Percentiles rank a stretch among this genome's conserved stretches.
phyloP scores from a whole-genome alignment of 2,113 vertebrate species.

The Hylia prasina region DNA sequence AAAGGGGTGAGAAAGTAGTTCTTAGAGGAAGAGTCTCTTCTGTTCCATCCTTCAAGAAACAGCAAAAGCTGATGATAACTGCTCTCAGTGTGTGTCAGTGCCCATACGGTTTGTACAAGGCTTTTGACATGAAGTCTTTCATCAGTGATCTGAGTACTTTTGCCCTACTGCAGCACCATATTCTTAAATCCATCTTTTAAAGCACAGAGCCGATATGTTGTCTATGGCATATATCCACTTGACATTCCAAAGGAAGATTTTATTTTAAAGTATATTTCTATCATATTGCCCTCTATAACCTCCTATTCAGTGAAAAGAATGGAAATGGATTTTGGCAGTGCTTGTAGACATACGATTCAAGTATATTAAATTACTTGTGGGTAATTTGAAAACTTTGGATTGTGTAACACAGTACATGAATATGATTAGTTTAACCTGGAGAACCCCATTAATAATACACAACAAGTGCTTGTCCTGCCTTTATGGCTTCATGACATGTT shows the following conservation, averaged over 20 bases:
- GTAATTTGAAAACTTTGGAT: constrained; percentile 49
- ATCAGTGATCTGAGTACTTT: not conserved
- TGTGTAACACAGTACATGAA: constrained; percentile 16
- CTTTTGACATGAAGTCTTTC: not conserved
- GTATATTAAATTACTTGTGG: constrained; percentile 50
- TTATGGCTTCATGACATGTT: not conserved
- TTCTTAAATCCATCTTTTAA: not conserved
- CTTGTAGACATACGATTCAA: not conserved
- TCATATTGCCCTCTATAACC: not conserved
- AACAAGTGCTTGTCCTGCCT: not conserved
- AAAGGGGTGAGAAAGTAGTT: not conserved
- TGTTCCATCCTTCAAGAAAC: not conserved
- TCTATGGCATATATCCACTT: not conserved
- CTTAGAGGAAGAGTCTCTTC: not conserved
- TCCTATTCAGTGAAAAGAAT: not conserved
- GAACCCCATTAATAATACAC: constrained; percentile 48
- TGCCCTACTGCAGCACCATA: not conserved
- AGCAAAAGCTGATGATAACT: not conserved
- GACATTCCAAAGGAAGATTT: not conserved
- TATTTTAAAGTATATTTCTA: not conserved
- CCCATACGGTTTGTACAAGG: not conserved
- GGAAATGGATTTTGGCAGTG: constrained; percentile 22
- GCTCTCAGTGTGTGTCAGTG: not conserved
- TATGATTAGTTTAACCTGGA: constrained; percentile 54
- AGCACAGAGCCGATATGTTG: not conserved